Evolutionary conservation across 2,888 invertebrate genomes (phyloP).

Genomic region (Zelleria hepariella): DNA sequence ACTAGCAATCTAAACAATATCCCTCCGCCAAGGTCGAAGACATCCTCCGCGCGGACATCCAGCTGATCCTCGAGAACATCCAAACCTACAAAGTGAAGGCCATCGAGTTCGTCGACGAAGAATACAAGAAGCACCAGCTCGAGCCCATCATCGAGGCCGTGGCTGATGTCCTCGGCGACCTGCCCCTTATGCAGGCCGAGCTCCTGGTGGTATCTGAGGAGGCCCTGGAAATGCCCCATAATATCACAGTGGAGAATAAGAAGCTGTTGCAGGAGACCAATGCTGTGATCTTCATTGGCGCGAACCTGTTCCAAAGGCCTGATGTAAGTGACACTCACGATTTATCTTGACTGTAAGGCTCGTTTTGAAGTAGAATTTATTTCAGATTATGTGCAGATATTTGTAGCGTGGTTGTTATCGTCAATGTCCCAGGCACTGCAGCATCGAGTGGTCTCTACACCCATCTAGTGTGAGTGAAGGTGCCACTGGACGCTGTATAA

Average conservation of each 20-base stretch:
- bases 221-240: constrained; percentile 51
- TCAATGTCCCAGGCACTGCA: too few relatives aligned
- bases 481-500: too few relatives aligned
- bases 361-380: too few relatives aligned
- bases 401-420: too few relatives aligned
- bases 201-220: constrained; percentile 70
- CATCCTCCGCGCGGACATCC: constrained; percentile 74
- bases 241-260: constrained; percentile 74
- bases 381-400: too few relatives aligned
- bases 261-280: constrained; percentile 70
- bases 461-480: too few relatives aligned
- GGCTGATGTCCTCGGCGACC: constrained; percentile 73
- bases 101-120: constrained; percentile 66
- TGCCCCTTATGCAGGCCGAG: constrained; percentile 79
- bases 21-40: constrained; percentile 49
- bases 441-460: too few relatives aligned
- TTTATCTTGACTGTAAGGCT: too few relatives aligned
- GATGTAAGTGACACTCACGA: constrained; percentile 44
- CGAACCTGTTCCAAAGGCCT: constrained; percentile 61
- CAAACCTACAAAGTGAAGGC: constrained; percentile 74
- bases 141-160: constrained; percentile 69
- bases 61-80: constrained; percentile 81
- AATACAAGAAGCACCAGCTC: constrained; percentile 59
- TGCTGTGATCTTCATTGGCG: constrained; percentile 63
- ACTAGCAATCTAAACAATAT: too few relatives aligned